phyloP scores from a whole-genome alignment of 2,888 invertebrate genomes.

The Drosophila buzzatii region DNA sequence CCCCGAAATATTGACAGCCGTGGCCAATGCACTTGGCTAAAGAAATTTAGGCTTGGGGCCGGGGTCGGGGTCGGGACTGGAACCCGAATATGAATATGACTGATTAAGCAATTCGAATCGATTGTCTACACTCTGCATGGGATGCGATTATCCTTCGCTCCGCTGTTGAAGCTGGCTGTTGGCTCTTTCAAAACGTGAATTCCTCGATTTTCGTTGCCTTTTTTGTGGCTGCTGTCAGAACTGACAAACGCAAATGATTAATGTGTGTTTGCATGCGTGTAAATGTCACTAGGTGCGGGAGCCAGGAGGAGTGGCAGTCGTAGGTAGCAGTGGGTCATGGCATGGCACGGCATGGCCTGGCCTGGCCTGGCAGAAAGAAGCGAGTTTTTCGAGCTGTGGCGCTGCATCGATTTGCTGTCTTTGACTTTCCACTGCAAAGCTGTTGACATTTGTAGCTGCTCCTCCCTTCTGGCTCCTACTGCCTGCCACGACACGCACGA shows the following conservation, averaged over 20 bases:
- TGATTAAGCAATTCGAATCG: constrained; percentile 76
- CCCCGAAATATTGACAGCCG: constrained; percentile 34
- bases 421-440: constrained; percentile 60
- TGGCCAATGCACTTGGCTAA: constrained; percentile 52
- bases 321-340: not conserved
- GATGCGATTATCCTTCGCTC: constrained; percentile 49
- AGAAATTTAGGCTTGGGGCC: not conserved
- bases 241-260: constrained; percentile 84
- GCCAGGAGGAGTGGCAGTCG: not conserved
- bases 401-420: constrained; percentile 62
- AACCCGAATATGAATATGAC: constrained; percentile 57
- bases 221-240: constrained; percentile 75
- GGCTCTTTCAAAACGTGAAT: constrained; percentile 46
- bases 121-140: constrained; percentile 66
- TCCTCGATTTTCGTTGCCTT: constrained; percentile 34
- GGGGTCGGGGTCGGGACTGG: not conserved
- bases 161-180: not conserved
- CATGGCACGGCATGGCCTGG: not conserved
- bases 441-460: constrained; percentile 62
- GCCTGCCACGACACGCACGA: constrained; percentile 40
- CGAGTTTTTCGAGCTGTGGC: constrained; percentile 11
- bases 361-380: not conserved
- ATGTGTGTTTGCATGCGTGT: constrained; percentile 82
- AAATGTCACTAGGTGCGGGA: constrained; percentile 80
- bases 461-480: constrained; percentile 12